phyloP scores from a whole-genome alignment of 2,888 invertebrate genomes.

The Chrysolina americana region DNA sequence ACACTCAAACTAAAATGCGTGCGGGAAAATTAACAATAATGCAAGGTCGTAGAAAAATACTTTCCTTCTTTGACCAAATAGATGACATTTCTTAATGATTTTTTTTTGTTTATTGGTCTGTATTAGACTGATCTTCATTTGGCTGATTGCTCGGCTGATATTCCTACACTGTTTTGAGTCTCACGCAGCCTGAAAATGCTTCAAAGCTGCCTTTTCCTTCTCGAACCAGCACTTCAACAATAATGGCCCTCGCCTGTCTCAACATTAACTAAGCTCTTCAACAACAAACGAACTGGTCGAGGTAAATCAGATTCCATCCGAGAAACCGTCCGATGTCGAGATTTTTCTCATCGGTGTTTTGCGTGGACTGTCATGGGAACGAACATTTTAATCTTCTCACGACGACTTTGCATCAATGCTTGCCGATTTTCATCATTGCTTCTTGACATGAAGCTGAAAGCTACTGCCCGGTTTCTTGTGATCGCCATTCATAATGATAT shows the following conservation, averaged over 20 bases:
- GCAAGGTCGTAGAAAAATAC: no score
- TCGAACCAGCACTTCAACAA: no score
- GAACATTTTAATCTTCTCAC: slow-evolving; percentile 51
- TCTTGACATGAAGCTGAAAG: slow-evolving; percentile 21
- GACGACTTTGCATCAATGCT: slow-evolving; percentile 28
- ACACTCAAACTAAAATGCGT: no score
- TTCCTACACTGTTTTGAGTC: no score
- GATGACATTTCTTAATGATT: no score
- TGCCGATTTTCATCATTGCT: slow-evolving; percentile 18
- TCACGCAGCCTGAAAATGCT: no score
- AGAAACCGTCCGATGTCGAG: slow-evolving; percentile 35
- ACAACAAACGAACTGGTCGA: slow-evolving; percentile 44
- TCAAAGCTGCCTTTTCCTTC: no score
- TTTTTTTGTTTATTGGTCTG: no score
- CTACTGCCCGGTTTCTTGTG: slow-evolving; percentile 26
- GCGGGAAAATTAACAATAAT: no score
- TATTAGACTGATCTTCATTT: no score
- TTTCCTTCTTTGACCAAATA: no score
- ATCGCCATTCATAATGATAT: slow-evolving; percentile 35
- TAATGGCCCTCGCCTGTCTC: slow-evolving; percentile 17
- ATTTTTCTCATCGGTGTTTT: slow-evolving; percentile 47
- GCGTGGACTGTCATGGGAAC: slow-evolving; percentile 51
- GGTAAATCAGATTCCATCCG: slow-evolving; percentile 48
- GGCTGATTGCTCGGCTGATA: no score
- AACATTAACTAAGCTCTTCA: slow-evolving; percentile 35